phyloP scores from a whole-genome alignment of 2,113 vertebrate species.

The Emydocephalus ijimae region DNA sequence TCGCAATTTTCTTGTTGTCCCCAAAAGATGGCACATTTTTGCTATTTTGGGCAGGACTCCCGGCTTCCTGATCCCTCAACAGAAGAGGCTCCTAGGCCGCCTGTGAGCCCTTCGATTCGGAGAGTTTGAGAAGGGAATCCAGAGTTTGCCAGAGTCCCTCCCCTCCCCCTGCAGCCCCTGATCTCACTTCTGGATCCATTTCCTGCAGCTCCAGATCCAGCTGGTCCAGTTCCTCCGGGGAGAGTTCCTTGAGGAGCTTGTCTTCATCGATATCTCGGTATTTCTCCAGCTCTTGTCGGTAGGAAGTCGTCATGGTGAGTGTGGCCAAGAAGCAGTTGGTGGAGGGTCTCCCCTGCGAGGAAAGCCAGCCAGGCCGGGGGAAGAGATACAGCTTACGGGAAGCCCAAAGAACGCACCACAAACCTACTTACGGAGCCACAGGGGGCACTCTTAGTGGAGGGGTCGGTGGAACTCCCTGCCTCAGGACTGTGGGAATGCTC shows the following conservation, averaged over 20 bases:
- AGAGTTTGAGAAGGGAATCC: background rate
- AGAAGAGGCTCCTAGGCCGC: background rate
- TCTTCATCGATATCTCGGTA: constrained; percentile 96
- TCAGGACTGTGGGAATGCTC: background rate
- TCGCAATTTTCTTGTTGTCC: background rate
- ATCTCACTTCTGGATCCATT: constrained; percentile 92
- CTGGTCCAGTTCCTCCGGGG: constrained; percentile 82
- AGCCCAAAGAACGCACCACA: background rate
- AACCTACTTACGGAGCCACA: background rate
- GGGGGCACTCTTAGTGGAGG: no score
- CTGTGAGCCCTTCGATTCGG: background rate
- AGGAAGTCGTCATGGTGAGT: constrained; percentile 66
- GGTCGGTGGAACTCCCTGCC: background rate
- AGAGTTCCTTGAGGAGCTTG: constrained; percentile 86
- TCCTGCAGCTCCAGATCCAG: constrained; percentile 88
- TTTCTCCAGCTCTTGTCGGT: constrained; percentile 77
- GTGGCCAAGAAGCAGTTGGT: background rate
- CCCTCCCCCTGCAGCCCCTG: no score
- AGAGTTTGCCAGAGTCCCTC: background rate
- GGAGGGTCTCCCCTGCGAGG: constrained; percentile 29
- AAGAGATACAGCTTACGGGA: background rate
- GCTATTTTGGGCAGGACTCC: background rate
- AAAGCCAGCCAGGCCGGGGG: background rate
- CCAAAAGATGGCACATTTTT: background rate
- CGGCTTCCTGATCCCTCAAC: no score